Evolutionary conservation across 2,888 invertebrate genomes (phyloP), one percentile per base, ranked within the genome.

Genomic region (Ischnura elegans): DNA sequence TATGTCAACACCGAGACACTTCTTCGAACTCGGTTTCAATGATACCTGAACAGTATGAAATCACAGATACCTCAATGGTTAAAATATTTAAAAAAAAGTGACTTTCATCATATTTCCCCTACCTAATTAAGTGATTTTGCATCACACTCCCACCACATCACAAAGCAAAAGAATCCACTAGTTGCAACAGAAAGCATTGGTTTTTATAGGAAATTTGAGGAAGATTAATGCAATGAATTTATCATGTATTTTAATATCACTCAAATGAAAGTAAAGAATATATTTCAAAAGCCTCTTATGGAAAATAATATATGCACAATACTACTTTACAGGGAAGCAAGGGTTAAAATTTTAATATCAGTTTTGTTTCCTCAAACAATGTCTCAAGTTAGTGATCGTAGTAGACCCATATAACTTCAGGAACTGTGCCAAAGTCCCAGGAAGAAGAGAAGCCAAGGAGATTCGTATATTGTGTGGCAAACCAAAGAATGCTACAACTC

Each of bases 351-450:
- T 61, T 76, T 45, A 55, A 90, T 66, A 90, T 90, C 36, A 25
- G 90, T 43, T 90, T 86, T 45, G 86, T 86, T 86, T 66, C 36
- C 76, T 76, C 36, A 76, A 76, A 36, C 76, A 76, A 36, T 43
- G 61, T 61, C 42, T 90, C 45, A 55, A 21, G n/a, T 90, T 90
- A 90, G 87, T 36, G 43, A 66, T 43, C 43, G 66, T 61, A 61
- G 47, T 61, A 90, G 66, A 90, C 61, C 61, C 90, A 90, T 66
- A n/a, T 25, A 61, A 90, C 61, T 43, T 61, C 61, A 61, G 90
- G 61, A 90, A 90, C 90, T 90, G 47, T 66, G 90, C 90, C 90
- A 36, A 90, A 90, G 90, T 87, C 47, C 87, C 87, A 51, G 61
- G 61, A 61, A 90, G 43, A 90, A 43, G 61, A 42, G 43, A 86